A percentile compares a stretch with the other conserved stretches of the same genome.
phyloP scores from a whole-genome alignment of 2,888 invertebrate genomes.

The Epinotia nisella region DNA sequence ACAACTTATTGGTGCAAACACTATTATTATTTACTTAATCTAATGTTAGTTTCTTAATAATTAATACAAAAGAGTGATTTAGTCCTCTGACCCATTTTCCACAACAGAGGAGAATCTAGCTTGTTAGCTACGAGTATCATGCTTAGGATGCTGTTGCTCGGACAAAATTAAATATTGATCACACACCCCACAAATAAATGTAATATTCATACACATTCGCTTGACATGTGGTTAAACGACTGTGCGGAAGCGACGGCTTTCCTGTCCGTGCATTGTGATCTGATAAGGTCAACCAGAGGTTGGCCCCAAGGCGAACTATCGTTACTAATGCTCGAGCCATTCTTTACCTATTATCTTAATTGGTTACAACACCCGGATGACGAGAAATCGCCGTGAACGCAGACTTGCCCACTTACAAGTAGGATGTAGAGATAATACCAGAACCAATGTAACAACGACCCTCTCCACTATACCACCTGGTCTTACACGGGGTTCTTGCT shows the following conservation, averaged over 20 bases:
- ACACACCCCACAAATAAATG: not conserved
- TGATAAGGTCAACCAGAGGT: conserved; percentile 43
- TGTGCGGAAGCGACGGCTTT: conserved; percentile 42
- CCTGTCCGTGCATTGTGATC: conserved; percentile 43
- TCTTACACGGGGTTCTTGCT: not conserved
- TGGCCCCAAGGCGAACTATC: conserved; percentile 41
- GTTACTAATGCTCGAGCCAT: conserved; percentile 41
- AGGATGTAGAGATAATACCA: conserved; percentile 3
- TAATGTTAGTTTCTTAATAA: too few relatives aligned
- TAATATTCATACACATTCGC: conserved; percentile 12
- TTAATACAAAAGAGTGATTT: too few relatives aligned
- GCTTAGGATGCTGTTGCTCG: too few relatives aligned
- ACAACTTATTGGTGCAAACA: too few relatives aligned
- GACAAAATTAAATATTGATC: not conserved
- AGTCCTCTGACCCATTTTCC: too few relatives aligned
- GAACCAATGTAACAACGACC: not conserved
- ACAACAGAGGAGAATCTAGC: too few relatives aligned
- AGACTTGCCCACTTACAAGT: conserved; percentile 17
- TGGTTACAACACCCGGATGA: conserved; percentile 39
- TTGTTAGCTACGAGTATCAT: too few relatives aligned
- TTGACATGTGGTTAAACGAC: conserved; percentile 4
- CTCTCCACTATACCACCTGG: not conserved
- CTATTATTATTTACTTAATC: too few relatives aligned
- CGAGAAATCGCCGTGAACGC: conserved; percentile 8
- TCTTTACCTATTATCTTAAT: conserved; percentile 42